Conservation (phyloP, 1,140 invertebrate species). For the Pogonomyrmex barbatus region DNA sequence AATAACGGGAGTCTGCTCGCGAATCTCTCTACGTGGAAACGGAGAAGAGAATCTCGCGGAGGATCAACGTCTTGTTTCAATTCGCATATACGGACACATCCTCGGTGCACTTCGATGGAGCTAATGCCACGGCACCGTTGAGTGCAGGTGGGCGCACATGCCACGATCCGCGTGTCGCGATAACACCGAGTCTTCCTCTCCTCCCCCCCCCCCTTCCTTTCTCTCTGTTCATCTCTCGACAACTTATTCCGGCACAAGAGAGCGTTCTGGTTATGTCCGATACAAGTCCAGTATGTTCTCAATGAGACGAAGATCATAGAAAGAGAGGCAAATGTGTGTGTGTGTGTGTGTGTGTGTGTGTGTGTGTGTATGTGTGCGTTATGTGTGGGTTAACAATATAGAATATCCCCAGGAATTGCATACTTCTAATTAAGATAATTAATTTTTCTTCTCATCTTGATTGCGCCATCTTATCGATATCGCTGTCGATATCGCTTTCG, state of each 20-base stretch:
- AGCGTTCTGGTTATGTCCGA: conserved; percentile 18
- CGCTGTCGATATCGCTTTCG: not conserved
- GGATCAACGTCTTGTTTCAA: not conserved
- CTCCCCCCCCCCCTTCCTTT: conserved; percentile 75
- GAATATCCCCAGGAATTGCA: not conserved
- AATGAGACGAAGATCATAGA: not conserved
- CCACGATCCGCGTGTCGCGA: conserved; percentile 80
- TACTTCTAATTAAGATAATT: conserved; percentile 16
- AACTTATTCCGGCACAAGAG: conserved; percentile 79
- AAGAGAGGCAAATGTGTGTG: not conserved
- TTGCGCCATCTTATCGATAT: not conserved
- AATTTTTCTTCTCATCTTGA: not conserved
- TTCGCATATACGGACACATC: not conserved
- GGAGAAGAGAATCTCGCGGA: not conserved
- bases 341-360: not conserved
- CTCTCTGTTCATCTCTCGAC: conserved; percentile 78
- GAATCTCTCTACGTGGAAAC: not conserved
- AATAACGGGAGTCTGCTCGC: conserved; percentile 12
- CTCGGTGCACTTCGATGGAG: conserved; percentile 23
- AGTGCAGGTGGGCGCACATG: conserved; percentile 78
- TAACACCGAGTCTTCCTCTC: conserved; percentile 74
- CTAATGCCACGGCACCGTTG: conserved; percentile 42
- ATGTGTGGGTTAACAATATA: not conserved
- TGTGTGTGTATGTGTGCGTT: not conserved
- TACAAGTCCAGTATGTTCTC: not conserved